These are phyloP conservation scores for Lasioglossum marginatum DNA, from an alignment of 2,888 invertebrate genomes.

Conservation along the genomic window DNA sequence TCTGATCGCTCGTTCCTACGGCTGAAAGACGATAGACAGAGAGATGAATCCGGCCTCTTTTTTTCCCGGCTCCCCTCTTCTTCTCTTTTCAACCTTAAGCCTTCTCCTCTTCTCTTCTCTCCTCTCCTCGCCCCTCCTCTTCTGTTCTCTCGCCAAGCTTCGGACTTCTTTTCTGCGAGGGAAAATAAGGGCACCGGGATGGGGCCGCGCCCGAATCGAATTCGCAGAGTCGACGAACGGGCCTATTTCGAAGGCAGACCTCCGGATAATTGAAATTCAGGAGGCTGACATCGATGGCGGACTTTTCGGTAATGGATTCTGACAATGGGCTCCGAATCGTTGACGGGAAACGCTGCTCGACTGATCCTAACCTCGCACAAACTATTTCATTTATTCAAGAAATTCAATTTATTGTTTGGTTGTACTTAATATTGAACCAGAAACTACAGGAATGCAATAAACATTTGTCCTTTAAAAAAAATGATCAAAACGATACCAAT, in stretches of 20 bases:
- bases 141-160: conserved; percentile 8
- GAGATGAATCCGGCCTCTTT: conserved; percentile 14
- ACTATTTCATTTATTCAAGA: neutral
- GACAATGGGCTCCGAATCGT: neutral
- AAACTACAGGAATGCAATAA: too few species aligned
- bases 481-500: too few species aligned
- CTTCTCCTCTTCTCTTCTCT: neutral
- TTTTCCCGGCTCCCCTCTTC: neutral
- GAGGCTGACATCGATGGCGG: conserved; percentile 44
- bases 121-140: neutral
- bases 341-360: neutral
- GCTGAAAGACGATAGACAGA: conserved; percentile 44
- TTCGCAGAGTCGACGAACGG: conserved; percentile 52
- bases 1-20: conserved; percentile 54
- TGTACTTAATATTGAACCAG: too few species aligned
- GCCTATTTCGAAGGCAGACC: conserved; percentile 36
- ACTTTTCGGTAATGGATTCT: conserved; percentile 17
- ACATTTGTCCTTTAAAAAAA: too few species aligned
- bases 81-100: neutral
- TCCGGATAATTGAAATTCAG: conserved; percentile 57
- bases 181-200: conserved; percentile 53
- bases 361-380: neutral
- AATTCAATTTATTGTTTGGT: neutral
- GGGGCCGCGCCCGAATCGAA: conserved; percentile 54
- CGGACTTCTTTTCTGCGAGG: conserved; percentile 35